Base-by-base conservation (phyloP, 1,140 invertebrate genomes). In the Drosophila arizonae region DNA sequence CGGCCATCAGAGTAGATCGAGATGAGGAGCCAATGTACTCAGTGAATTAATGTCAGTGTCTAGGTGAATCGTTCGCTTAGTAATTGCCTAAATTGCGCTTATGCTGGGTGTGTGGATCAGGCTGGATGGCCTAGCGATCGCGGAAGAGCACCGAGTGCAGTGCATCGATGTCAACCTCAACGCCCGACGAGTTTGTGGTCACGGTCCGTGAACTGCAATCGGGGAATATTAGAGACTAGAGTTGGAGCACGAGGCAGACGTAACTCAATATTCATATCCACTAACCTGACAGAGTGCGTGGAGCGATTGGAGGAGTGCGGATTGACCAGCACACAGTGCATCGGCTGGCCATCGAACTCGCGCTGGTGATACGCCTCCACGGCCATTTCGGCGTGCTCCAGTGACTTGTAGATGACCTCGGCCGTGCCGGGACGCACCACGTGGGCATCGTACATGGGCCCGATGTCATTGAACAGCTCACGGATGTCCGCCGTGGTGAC, bases 381-480 rank as follows among this genome's bases (percentile, higher is more conserved):
- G 28, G 97, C 97, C 91, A 95, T 95, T 65, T 96, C 94, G 46
- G 97, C 97, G 93, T 98, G 96, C 72, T 96, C 95, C 58, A 96
- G 92, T 41, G 94, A 95, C 79, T 96, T 95, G 90, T 97, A 98
- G 74, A 98, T 96, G 10, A 98, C 97, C 93, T 98, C 97, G 0
- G 97, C 97, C 10, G 95, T 95, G 5, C 97, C 97, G 4, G 95
- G 94, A 56, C 96, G 94, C n/a, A 98, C 95, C 77, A 98, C 93
- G 77, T 95, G 94, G 2, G 97, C 97, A 72, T 95, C 95, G 43
- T 97, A 92, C 82, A 99, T 93, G 51, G 96, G 95, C 10, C 97
- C 97, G 66, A 98, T 95, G 88, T 97, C 97, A 87, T 96, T 97
- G 93, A 98, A 98, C 51, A 99, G 93, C 93, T 99, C 97, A 94